A percentile compares a stretch with the other conserved stretches of the same genome.
These are phyloP conservation scores for Mormyrus proboscirostris DNA, from an alignment of 2,797 vertebrate species.

Conservation along the genomic window DNA sequence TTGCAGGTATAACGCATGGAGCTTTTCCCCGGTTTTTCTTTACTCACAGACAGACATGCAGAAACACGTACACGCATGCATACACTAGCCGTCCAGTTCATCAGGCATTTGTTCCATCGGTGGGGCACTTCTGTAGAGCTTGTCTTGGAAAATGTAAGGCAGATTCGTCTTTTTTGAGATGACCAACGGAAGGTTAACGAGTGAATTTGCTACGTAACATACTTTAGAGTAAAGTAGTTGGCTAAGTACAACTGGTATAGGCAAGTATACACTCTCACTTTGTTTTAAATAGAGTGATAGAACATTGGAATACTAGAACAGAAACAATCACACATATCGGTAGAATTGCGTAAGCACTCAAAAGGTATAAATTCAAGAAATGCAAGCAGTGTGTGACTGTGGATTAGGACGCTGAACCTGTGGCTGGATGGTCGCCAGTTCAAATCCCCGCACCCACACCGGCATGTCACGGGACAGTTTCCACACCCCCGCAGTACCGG, in stretches of 20 bases:
- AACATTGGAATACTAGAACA: not conserved
- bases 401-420: not conserved
- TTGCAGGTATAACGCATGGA: constrained; percentile 64
- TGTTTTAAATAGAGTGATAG: not conserved
- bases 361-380: not conserved
- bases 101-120: not conserved
- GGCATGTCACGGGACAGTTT: not conserved
- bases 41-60: not conserved
- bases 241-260: not conserved
- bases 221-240: not conserved
- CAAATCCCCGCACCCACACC: not conserved
- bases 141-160: not conserved
- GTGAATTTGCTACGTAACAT: not conserved
- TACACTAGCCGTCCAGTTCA: not conserved
- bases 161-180: not conserved
- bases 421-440: not conserved
- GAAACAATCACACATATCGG: not conserved
- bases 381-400: not conserved
- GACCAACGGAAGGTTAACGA: not conserved
- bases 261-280: not conserved
- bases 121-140: not conserved
- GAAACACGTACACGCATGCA: not conserved
- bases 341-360: not conserved
- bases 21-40: not conserved
- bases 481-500: not conserved